Percentiles rank a stretch among this genome's conserved stretches.
phyloP scores from a whole-genome alignment of 2,113 vertebrate species.

The Ancistrus triradiatus region DNA sequence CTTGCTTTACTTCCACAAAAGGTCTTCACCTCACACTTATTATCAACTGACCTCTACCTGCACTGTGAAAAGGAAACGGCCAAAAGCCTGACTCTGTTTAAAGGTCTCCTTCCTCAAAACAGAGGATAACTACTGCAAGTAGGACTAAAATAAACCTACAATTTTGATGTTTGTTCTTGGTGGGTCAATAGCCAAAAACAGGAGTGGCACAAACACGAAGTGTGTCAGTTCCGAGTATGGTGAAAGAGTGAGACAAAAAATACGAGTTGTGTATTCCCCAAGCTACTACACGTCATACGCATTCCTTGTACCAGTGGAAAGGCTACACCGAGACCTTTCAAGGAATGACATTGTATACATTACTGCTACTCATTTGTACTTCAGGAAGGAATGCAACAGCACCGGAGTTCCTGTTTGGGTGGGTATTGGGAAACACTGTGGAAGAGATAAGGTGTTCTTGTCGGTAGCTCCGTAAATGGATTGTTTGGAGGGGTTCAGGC shows the following conservation, averaged over 20 bases:
- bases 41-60: constrained; percentile 21
- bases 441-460: constrained; percentile 46
- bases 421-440: constrained; percentile 39
- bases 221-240: background rate
- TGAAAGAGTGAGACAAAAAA: constrained; percentile 16
- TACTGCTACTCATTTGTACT: background rate
- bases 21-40: no score
- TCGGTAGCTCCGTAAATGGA: constrained; percentile 24
- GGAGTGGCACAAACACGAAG: constrained; percentile 27
- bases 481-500: constrained; percentile 8
- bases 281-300: background rate
- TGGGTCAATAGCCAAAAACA: background rate
- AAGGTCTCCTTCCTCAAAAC: constrained; percentile 55
- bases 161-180: background rate
- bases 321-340: constrained; percentile 25
- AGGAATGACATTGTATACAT: background rate
- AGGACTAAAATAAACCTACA: constrained; percentile 28
- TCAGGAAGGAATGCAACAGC: constrained; percentile 33
- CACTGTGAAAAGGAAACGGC: constrained; percentile 10
- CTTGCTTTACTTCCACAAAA: no score
- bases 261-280: background rate
- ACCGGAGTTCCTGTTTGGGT: constrained; percentile 43
- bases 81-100: constrained; percentile 44
- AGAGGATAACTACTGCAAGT: constrained; percentile 43
- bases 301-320: constrained; percentile 25